A percentile compares a stretch with the other conserved stretches of the same genome.
Conservation (phyloP, 2,113 vertebrate species). For the Podarcis raffonei region DNA sequence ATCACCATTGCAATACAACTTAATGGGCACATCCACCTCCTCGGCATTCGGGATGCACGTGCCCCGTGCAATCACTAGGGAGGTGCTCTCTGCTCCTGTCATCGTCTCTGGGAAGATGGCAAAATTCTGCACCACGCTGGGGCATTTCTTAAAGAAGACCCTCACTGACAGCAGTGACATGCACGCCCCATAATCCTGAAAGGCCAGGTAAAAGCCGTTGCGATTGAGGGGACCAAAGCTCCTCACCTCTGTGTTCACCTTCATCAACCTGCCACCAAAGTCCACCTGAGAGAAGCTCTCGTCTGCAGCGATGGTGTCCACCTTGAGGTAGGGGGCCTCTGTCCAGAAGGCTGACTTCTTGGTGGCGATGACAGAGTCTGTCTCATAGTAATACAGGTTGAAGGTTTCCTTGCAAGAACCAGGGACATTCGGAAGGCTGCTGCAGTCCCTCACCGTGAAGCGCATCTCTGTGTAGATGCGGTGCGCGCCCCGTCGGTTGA, state of each 20-base stretch:
- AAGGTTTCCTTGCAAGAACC: conserved; percentile 99
- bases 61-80: conserved; percentile 93
- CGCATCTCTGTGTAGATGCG: conserved; percentile 98
- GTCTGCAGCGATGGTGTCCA: conserved; percentile 98
- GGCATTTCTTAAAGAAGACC: conserved; percentile 98
- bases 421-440: conserved; percentile 95
- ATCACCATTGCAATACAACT: conserved; percentile 97
- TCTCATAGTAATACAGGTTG: conserved; percentile 98
- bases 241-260: conserved; percentile 97
- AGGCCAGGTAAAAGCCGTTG: conserved; percentile 97
- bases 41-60: conserved; percentile 94
- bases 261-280: conserved; percentile 97
- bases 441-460: conserved; percentile 97
- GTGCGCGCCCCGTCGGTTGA: conserved; percentile 90
- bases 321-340: conserved; percentile 97
- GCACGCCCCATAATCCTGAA: conserved; percentile 98
- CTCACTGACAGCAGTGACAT: conserved; percentile 98
- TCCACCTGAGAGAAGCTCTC: conserved; percentile 99
- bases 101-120: conserved; percentile 97
- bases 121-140: conserved; percentile 97
- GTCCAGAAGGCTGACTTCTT: conserved; percentile 97
- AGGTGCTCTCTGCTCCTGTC: conserved; percentile 98
- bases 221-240: conserved; percentile 95
- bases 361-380: conserved; percentile 93
- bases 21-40: conserved; percentile 97